Evolutionary conservation across 2,113 vertebrate species (phyloP), one percentile per base, ranked within the genome.

Genomic region (Henicopernis longicauda): DNA sequence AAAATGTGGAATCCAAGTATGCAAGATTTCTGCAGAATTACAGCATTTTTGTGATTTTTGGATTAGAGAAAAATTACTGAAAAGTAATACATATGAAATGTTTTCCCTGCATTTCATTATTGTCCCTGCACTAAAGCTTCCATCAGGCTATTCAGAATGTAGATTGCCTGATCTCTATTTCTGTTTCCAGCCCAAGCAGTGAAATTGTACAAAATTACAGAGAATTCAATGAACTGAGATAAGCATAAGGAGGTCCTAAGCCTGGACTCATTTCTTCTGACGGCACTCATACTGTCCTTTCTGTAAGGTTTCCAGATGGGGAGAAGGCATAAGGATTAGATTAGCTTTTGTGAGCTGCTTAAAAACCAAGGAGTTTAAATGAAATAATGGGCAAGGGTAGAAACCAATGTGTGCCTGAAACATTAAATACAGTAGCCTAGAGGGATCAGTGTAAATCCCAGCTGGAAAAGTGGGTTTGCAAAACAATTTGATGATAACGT

Each of bases 81-180:
- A 10, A 91, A 76, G 81, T 66, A 69, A 85, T 57, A 89, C 26
- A 57, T 69, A 49, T 4, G 36, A 61, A 82, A 89, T 84, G 82
- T 92, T 97, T 96, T 84, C 70, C 45, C 73, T 85, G 70, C 32
- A 85, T 95, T 95, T 91, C 77, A 72, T 89, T 87, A 61, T 42
- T 66, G 81, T 52, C 83, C 66, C 5, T 0, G 3, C 74, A 54
- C 62, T 62, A 61, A 77, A 94, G 62, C 52, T 89, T 66, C 73
- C 74, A 76, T 55, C 77, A 89, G 67, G 70, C 67, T 65, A 2
- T 50, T 95, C 67, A 20, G 10, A 42, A 29, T 17, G 16, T 0
- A 45, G 61, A 85, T 57, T 45, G 62, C 40, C 61, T 25, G 57
- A 36, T 47, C 61, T 81, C 49, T 49, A 49, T 57, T 95, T 82